Evolutionary conservation across 2,113 vertebrate species (phyloP), one percentile per base, ranked within the genome.

Genomic region (Thalassarche chlororhynchos): DNA sequence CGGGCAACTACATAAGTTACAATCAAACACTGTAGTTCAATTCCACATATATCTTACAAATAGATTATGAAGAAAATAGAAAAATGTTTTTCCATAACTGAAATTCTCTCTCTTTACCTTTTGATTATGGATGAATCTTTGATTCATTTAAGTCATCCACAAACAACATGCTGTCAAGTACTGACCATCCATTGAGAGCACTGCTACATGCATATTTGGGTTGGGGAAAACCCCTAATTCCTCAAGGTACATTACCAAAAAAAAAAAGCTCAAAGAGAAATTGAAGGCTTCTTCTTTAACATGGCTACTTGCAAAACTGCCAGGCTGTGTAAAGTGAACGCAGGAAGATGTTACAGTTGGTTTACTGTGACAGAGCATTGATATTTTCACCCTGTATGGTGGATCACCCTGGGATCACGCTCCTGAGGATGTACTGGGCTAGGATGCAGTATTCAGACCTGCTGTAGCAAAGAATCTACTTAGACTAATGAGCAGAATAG

Each of bases 401-500:
- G 81, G 93, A 79, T 84, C 94, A 92, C 82, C 96, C 93, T 76
- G 95, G 96, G 93, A 98, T 94, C 79, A 66, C 65, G 85, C 81
- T 83, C 88, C 69, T 36, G 76, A 91, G 84, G 55, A 85, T 42
- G 60, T 32, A 49, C 65, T 46, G 60, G 87, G 75, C 71, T 78
- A 65, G 62, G 83, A 94, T 84, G 89, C 38, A 87, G 54, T 7
- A 55, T 10, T 61, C 38, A 93, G 88, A 94, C 84, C 68, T 84
- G 77, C 40, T 89, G 81, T 55, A 88, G 79, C 40, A 77, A 81
- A 88, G 57, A 81, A 80, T 89, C 57, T 75, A 69, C 84, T 97
- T 95, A 97, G 54, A 83, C 95, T 98, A 98, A 98, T 90, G 95
- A 98, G 97, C 57, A 75, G 96, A 97, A 93, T 1, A 89, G 80